Base-by-base conservation (phyloP, 2,113 vertebrate species). In the Plecturocebus donacophilus region DNA sequence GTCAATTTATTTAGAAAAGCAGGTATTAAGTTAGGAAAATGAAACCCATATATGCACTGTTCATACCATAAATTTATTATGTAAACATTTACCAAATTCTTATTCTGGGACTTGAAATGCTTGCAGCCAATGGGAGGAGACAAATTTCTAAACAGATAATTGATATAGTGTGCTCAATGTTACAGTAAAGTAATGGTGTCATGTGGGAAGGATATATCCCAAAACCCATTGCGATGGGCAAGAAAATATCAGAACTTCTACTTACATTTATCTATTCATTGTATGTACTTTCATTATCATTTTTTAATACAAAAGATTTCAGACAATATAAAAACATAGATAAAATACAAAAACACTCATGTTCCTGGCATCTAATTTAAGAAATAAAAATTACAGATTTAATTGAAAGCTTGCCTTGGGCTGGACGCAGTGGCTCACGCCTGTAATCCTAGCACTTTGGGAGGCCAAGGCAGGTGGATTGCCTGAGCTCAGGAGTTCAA, bases 21-120 rank as follows among this genome's bases (percentile, higher is more conserved):
- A 92, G 92, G 76, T 96, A 96, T 8, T 97, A 97, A 96, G 92
- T 96, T 96, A 92, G 90, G 75, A 97, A 95, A 96, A 87, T 96
- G 64, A 95, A 92, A 84, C 49, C 64, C 56, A 76, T 87, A 45
- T 61, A 87, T 96, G 38, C 9, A 89, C 64, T 92, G 30, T 91
- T 97, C 35, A 76, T 92, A 92, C 35, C n/a, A 84, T 75, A 87
- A 86, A 79, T 95, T 92, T 95, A 73, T 97, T 96, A 42, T 73
- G 32, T 42, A 91, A 61, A 81, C 58, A 86, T 87, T 93, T 89
- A 87, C 75, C 80, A 40, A 88, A 76, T 91, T 27, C 52, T 91
- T 96, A 76, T 93, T 95, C 14, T 93, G 17, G 49, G 10, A 13
- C 40, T 90, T 84, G 54, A 95, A 95, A 82, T 95, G 30, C 38